phyloP scores from a whole-genome alignment of 2,113 vertebrate species.

The Pongo pygmaeus region DNA sequence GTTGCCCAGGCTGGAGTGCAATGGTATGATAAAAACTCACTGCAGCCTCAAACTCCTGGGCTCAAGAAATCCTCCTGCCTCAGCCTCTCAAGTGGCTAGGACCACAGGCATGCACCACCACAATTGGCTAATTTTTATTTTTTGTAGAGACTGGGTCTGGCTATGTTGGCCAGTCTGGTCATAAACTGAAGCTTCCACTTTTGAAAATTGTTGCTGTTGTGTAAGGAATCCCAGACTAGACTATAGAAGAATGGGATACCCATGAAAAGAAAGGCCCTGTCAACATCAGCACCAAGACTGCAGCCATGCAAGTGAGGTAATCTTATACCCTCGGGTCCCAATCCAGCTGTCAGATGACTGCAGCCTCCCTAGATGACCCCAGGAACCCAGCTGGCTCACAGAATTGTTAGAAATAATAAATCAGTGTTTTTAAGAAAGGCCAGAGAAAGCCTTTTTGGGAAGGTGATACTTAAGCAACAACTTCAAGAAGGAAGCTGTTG shows the following conservation, averaged over 20 bases:
- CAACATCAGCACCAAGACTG: neutral
- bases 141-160: too few species aligned
- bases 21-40: too few species aligned
- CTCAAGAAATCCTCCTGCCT: too few species aligned
- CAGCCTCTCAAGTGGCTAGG: too few species aligned
- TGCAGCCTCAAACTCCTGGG: too few species aligned
- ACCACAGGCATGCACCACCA: too few species aligned
- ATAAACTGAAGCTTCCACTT: neutral
- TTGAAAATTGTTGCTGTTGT: neutral
- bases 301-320: accelerated
- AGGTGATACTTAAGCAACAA: neutral
- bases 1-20: too few species aligned
- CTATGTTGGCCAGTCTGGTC: too few species aligned
- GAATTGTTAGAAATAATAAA: neutral
- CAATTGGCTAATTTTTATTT: too few species aligned
- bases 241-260: neutral
- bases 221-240: neutral
- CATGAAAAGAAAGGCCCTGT: neutral
- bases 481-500: neutral
- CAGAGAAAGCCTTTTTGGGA: neutral
- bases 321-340: too few species aligned
- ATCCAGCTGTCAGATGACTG: accelerated
- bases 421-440: neutral
- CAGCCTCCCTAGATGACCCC: neutral
- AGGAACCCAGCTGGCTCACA: neutral